These are phyloP conservation scores for Isichthys henryi DNA, from an alignment of 2,113 vertebrate species.

Conservation along the genomic window DNA sequence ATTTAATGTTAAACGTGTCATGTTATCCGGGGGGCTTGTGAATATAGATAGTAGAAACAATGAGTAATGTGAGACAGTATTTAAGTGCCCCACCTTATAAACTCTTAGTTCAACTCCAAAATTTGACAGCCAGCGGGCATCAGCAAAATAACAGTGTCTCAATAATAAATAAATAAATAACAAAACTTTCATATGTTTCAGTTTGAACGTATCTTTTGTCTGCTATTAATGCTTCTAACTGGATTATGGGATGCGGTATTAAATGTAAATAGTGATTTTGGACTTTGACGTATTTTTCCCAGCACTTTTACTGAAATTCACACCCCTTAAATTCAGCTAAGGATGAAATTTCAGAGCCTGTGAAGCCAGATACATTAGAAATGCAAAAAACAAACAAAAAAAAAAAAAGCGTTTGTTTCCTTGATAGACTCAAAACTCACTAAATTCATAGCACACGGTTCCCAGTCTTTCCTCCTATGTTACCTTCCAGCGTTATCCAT, in stretches of 20 bases:
- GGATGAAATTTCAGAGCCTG: neutral
- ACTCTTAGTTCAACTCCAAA: constrained; percentile 10
- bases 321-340: neutral
- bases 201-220: neutral
- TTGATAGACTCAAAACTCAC: neutral
- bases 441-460: neutral
- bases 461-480: neutral
- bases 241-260: neutral
- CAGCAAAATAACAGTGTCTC: neutral
- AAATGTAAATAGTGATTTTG: neutral
- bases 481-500: neutral
- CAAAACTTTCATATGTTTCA: neutral
- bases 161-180: neutral
- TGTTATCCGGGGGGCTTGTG: neutral
- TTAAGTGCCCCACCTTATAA: constrained; percentile 33
- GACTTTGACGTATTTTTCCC: neutral
- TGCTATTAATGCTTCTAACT: neutral
- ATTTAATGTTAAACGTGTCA: neutral
- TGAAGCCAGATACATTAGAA: neutral
- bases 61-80: constrained; percentile 46
- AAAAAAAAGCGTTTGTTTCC: neutral
- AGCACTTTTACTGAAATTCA: neutral
- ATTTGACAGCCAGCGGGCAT: neutral
- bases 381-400: neutral
- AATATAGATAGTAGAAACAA: constrained; percentile 10